Base-by-base conservation (phyloP, 2,113 vertebrate species). In the Archilochus colubris region DNA sequence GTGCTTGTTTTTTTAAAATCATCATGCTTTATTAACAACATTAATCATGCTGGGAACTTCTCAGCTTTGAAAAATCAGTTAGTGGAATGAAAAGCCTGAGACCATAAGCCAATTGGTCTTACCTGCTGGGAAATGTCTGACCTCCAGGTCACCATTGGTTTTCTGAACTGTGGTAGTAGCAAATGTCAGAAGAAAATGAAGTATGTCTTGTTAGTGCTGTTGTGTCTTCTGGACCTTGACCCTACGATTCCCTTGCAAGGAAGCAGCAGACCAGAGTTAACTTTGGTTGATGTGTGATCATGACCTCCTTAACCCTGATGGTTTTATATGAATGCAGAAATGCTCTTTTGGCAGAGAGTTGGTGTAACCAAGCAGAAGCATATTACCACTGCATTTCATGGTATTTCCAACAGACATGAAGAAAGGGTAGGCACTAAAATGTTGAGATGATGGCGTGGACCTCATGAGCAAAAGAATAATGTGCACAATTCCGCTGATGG, bases 11-110 rank as follows among this genome's bases (percentile, higher is more conserved):
- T 82, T 86, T 89, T 92, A 50, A 40, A 40, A 40, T 40, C 11
- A 36, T 94, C 66, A 14, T 68, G 58, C 75, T 94, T 40, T 40
- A 40, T 40, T 40, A 40, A 40, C 40, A 40, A 40, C 12, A 13
- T 89, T 94, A 50, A 36, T 94, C 66, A 17, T 68, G 58, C 75
- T 95, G 78, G 55, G 73, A 87, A 69, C 57, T 88, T 88, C 46
- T 80, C 68, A 72, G 48, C 50, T 91, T 66, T 76, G 63, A 82
- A 86, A 63, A 67, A 91, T 91, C 38, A 78, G 59, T 55, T 90
- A 59, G 16, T 88, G 36, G 48, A 86, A 82, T 46, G 82, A 77
- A 69, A 51, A 91, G 72, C 78, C 67, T 79, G 77, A 22, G 61
- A 64, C 44, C 43, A 7, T 69, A 69, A 66, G 85, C 86, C 70